Evolutionary conservation across 2,797 vertebrate species (phyloP).

Genomic region (Pantherophis vulpinus): DNA sequence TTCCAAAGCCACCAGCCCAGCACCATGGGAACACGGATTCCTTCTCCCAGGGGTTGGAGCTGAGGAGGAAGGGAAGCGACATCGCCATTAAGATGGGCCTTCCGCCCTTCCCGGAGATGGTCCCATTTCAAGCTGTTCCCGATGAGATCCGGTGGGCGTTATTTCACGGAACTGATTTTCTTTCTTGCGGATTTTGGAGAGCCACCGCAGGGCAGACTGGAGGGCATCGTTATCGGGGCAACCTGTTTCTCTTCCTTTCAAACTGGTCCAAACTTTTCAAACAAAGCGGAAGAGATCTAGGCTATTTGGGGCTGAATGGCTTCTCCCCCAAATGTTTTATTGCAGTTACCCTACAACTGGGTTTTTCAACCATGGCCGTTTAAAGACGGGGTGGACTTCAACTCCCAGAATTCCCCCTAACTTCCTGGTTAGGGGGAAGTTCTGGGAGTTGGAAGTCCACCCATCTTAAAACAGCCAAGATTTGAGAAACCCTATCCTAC

Average conservation of each 20-base stretch:
- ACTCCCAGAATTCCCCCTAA: neutral
- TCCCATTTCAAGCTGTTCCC: neutral
- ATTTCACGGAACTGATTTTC: neutral
- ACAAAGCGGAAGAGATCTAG: no score
- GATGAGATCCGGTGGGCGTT: neutral
- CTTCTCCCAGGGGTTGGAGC: neutral
- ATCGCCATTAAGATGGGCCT: neutral
- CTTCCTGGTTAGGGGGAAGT: neutral
- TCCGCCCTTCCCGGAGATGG: accelerated
- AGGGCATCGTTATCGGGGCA: neutral
- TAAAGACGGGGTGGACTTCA: neutral
- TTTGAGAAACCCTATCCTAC: neutral
- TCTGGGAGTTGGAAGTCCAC: neutral
- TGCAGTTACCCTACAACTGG: neutral
- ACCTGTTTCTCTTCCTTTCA: neutral
- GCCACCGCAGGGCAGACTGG: no score
- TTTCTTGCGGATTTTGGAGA: neutral
- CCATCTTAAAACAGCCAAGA: neutral
- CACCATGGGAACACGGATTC: neutral
- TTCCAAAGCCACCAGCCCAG: no score
- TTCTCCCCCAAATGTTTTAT: neutral
- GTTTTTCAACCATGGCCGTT: neutral
- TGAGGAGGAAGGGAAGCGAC: no score
- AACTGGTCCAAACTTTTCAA: neutral
- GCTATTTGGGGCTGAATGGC: neutral